Evolutionary conservation across 2,113 vertebrate species (phyloP).

Genomic region (Takifugu bimaculatus): DNA sequence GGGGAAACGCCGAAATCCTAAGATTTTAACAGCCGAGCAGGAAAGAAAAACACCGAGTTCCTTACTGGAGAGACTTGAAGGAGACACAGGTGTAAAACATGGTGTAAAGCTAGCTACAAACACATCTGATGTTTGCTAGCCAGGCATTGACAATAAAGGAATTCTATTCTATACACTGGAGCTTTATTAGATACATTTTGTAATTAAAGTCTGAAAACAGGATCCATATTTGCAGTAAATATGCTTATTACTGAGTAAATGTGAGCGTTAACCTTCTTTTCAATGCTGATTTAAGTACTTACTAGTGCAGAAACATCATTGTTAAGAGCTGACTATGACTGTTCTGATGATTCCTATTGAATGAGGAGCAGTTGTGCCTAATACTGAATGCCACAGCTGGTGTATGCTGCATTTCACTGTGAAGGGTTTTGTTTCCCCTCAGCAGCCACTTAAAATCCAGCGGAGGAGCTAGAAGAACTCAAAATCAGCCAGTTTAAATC

Average conservation of each 20-base stretch:
- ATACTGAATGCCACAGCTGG: constrained; percentile 17
- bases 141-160: no score
- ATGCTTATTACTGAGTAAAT: neutral
- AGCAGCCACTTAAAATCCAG: constrained; percentile 16
- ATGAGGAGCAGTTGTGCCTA: neutral
- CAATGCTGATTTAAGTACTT: no score
- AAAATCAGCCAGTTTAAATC: constrained; percentile 24
- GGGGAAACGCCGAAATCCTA: no score
- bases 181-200: no score
- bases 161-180: no score
- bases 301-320: neutral
- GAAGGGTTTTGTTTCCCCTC: constrained; percentile 9
- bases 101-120: no score
- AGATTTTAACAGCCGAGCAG: neutral
- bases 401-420: constrained; percentile 23
- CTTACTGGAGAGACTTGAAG: no score
- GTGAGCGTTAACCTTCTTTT: no score
- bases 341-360: neutral
- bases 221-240: neutral
- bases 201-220: neutral
- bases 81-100: no score
- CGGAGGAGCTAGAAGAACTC: constrained; percentile 8
- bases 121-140: no score
- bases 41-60: neutral
- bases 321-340: neutral